Percentiles rank a stretch among this genome's conserved stretches.
Conservation (phyloP, 2,113 vertebrate species). For the Euleptes europaea region DNA sequence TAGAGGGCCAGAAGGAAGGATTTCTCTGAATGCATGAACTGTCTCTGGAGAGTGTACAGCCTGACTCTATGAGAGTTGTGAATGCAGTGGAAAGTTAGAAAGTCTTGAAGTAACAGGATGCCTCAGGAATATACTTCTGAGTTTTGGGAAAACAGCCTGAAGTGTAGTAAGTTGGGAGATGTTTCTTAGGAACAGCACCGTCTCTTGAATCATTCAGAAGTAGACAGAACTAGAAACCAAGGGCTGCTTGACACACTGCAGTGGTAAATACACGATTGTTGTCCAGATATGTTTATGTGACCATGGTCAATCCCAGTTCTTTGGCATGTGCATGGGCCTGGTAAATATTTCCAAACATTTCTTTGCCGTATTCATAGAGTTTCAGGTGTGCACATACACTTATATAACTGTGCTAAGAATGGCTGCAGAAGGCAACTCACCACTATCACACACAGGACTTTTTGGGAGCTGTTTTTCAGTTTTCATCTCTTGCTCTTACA, state of each 20-base stretch:
- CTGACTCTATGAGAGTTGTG: neutral
- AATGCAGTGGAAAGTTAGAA: neutral
- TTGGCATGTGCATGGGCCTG: neutral
- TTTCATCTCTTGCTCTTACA: neutral
- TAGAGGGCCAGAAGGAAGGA: neutral
- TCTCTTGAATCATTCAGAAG: neutral
- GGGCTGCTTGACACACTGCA: neutral
- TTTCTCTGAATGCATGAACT: neutral
- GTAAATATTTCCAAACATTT: neutral
- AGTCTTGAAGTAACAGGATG: neutral
- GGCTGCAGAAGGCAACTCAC: neutral
- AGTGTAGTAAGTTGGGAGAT: neutral
- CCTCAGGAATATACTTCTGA: neutral
- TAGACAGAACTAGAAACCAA: neutral
- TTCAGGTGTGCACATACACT: neutral
- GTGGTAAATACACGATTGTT: neutral
- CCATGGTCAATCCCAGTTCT: neutral
- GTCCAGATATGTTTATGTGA: neutral
- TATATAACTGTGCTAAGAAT: neutral
- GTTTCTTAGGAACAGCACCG: neutral
- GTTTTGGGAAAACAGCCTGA: neutral
- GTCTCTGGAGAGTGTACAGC: neutral
- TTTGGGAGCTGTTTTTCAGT: neutral
- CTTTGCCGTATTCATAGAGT: neutral
- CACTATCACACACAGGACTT: neutral